Base-by-base conservation (phyloP, 2,888 invertebrate species). In the Polymixis flavicincta region DNA sequence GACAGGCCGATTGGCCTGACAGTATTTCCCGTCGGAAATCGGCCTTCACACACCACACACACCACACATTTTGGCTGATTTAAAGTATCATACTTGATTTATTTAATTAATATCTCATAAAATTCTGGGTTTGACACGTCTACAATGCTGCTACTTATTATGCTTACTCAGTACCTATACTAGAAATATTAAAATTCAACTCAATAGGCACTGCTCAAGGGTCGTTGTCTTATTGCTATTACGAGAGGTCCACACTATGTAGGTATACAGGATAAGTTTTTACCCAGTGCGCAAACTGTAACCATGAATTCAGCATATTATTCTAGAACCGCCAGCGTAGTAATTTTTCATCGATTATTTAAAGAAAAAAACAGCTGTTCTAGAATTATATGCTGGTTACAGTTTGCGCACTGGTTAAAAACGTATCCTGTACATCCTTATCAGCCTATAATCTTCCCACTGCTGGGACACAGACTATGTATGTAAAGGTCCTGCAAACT, bases 401-500 rank as follows among this genome's bases (percentile, higher is more conserved):
- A n/a, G n/a, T n/a, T n/a, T n/a, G n/a, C n/a, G n/a, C n/a, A n/a
- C n/a, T n/a, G n/a, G n/a, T n/a, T n/a, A n/a, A n/a, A n/a, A n/a
- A n/a, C n/a, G n/a, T n/a, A n/a, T n/a, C n/a, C n/a, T n/a, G n/a
- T n/a, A n/a, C n/a, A n/a, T n/a, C n/a, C n/a, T n/a, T n/a, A n/a
- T n/a, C n/a, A n/a, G n/a, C n/a, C n/a, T n/a, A n/a, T n/a, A n/a
- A n/a, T n/a, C n/a, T n/a, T n/a, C n/a, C n/a, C n/a, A n/a, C n/a
- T n/a, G n/a, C n/a, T n/a, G n/a, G n/a, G n/a, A n/a, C n/a, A n/a
- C n/a, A n/a, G n/a, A n/a, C n/a, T n/a, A n/a, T n/a, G n/a, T n/a
- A n/a, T n/a, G n/a, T n/a, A n/a, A n/a, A n/a, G n/a, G n/a, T 13
- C 48, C 37, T 59, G 37, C 48, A 77, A 67, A 55, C n/a, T 67